Evolutionary conservation across 2,888 invertebrate genomes (phyloP).

Genomic region (Hyalella azteca): DNA sequence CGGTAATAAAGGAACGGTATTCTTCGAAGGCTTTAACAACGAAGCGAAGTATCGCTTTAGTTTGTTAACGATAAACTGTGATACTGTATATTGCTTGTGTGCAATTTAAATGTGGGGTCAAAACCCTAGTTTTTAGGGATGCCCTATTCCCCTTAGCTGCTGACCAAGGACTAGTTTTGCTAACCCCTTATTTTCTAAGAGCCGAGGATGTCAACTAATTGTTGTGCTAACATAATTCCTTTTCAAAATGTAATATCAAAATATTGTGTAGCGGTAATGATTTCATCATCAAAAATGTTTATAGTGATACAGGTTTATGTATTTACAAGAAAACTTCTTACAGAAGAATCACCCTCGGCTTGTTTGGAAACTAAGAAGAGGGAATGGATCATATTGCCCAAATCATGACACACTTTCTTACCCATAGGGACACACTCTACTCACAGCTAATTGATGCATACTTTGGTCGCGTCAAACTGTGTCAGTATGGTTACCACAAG

Average conservation of each 20-base stretch:
- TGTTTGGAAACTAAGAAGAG: too few species aligned
- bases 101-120: neutral
- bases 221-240: neutral
- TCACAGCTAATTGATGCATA: too few species aligned
- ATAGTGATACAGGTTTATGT: too few species aligned
- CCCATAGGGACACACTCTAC: too few species aligned
- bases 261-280: neutral
- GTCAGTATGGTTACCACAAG: too few species aligned
- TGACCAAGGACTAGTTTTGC: neutral
- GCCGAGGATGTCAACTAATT: neutral
- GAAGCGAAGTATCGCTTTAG: neutral
- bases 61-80: conserved; percentile 20
- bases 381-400: too few species aligned
- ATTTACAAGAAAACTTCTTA: too few species aligned
- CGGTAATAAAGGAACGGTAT: too few species aligned
- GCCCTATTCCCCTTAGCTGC: neutral
- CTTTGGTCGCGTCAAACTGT: too few species aligned
- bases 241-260: conserved; percentile 25
- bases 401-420: too few species aligned
- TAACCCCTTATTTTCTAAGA: neutral
- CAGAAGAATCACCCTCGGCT: too few species aligned
- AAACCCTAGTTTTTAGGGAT: neutral
- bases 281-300: neutral
- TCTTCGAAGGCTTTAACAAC: too few species aligned
- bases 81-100: conserved; percentile 19